Evolutionary conservation across 1,140 invertebrate genomes (phyloP).

Genomic region (Drosophila nigrodunni): DNA sequence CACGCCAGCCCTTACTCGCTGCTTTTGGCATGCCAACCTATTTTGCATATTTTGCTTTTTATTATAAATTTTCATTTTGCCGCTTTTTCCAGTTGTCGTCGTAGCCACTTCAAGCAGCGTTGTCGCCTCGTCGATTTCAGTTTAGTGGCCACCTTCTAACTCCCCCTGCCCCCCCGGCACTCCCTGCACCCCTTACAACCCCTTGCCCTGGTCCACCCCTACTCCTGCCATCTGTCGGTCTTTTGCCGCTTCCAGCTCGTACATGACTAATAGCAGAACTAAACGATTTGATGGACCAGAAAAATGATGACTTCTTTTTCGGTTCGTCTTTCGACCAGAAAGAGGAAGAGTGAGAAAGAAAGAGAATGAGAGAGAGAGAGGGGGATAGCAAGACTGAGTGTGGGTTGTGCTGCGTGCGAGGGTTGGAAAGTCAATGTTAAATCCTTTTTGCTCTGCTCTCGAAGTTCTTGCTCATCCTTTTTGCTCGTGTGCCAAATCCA

Average conservation of each 20-base stretch:
- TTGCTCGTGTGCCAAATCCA: constrained; percentile 66
- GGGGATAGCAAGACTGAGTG: background rate
- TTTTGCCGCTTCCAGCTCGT: constrained; percentile 33
- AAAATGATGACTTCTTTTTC: constrained; percentile 83
- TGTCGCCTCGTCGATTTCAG: constrained; percentile 60
- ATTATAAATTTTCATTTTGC: constrained; percentile 69
- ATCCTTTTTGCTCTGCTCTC: constrained; percentile 41
- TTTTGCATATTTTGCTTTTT: constrained; percentile 79
- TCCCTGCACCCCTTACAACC: background rate
- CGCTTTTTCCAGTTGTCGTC: constrained; percentile 16
- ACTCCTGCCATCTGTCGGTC: constrained; percentile 26
- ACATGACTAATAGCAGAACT: constrained; percentile 84
- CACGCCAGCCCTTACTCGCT: background rate
- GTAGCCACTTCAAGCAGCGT: constrained; percentile 62
- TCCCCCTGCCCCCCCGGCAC: background rate
- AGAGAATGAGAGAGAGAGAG: background rate
- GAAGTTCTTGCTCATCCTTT: constrained; percentile 11
- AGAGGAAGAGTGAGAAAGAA: background rate
- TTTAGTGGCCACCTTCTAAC: constrained; percentile 31
- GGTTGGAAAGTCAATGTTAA: constrained; percentile 55
- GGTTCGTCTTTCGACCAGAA: constrained; percentile 20
- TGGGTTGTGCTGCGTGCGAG: constrained; percentile 28
- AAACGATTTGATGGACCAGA: constrained; percentile 84
- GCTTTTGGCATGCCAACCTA: constrained; percentile 46
- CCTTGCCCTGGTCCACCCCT: no score